phyloP scores from a whole-genome alignment of 1,140 invertebrate species.

The Diorhabda carinulata region DNA sequence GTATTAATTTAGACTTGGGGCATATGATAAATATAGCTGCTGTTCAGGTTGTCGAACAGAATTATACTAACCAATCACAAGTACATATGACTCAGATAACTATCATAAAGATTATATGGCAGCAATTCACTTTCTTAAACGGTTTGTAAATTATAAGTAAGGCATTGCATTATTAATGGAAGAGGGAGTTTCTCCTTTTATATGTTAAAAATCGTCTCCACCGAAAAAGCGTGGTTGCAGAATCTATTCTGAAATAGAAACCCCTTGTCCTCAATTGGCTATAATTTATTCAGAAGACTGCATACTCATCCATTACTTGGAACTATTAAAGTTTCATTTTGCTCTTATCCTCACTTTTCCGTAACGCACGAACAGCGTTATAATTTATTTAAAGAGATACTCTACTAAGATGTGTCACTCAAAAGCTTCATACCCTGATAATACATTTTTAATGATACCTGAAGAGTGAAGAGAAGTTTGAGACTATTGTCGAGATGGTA shows the following conservation, averaged over 20 bases:
- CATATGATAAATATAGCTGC: too few relatives aligned
- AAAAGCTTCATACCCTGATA: not conserved
- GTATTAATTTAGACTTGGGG: too few relatives aligned
- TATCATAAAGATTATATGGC: too few relatives aligned
- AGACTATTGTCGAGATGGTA: not conserved
- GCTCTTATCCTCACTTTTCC: slow-evolving; percentile 17
- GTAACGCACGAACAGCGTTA: slow-evolving; percentile 11
- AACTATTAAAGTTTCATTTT: slow-evolving; percentile 17
- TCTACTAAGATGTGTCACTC: slow-evolving; percentile 12
- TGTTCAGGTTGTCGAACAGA: too few relatives aligned
- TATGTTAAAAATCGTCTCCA: not conserved
- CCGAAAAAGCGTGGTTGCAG: not conserved
- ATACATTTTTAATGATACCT: not conserved
- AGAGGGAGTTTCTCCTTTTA: not conserved
- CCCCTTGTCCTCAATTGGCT: slow-evolving; percentile 9
- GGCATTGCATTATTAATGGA: not conserved
- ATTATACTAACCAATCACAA: too few relatives aligned
- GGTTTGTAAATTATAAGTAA: not conserved
- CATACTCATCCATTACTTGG: slow-evolving; percentile 13
- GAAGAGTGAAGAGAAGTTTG: not conserved
- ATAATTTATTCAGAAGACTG: slow-evolving; percentile 10
- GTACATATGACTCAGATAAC: too few relatives aligned
- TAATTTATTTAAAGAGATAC: slow-evolving; percentile 16
- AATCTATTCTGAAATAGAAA: not conserved
- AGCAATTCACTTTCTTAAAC: too few relatives aligned